These are phyloP conservation scores for Myiothlypis chrysogaster DNA, from an alignment of 2,797 vertebrate genomes.

Conservation along the genomic window DNA sequence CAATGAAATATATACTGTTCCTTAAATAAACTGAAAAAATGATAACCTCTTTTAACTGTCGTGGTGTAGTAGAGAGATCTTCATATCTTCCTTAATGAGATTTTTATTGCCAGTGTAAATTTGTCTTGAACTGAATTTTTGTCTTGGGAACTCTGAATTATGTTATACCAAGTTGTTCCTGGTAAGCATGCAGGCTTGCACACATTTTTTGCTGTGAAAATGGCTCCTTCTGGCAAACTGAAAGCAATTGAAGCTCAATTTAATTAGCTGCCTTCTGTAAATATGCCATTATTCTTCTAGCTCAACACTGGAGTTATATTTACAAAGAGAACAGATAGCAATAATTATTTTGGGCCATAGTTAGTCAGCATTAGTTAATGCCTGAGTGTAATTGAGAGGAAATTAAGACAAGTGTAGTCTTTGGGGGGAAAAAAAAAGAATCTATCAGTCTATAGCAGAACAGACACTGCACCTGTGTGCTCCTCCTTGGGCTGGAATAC, in stretches of 20 bases:
- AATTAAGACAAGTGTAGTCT: constrained; percentile 73
- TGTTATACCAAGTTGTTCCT: constrained; percentile 70
- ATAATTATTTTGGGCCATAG: constrained; percentile 75
- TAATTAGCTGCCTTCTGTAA: constrained; percentile 81
- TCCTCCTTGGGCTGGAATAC: neutral
- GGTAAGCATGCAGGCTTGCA: constrained; percentile 61
- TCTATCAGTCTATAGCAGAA: neutral
- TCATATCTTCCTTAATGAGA: constrained; percentile 76
- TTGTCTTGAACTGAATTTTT: constrained; percentile 76
- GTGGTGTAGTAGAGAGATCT: constrained; percentile 60
- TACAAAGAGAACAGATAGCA: constrained; percentile 77
- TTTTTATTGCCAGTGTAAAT: constrained; percentile 76
- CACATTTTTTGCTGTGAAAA: constrained; percentile 76
- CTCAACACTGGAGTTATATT: constrained; percentile 73
- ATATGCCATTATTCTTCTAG: constrained; percentile 77
- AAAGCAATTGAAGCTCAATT: constrained; percentile 78
- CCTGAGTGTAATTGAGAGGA: constrained; percentile 71
- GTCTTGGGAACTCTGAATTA: constrained; percentile 77
- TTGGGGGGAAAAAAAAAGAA: neutral
- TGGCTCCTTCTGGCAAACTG: constrained; percentile 78
- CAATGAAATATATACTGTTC: constrained; percentile 65
- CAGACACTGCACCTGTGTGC: constrained; percentile 7
- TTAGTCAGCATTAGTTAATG: constrained; percentile 83
- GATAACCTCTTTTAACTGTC: constrained; percentile 66
- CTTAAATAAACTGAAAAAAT: constrained; percentile 72